A percentile compares a stretch with the other conserved stretches of the same genome.
Conservation (phyloP, 2,113 vertebrate genomes). For the Sclerurus mexicanus region DNA sequence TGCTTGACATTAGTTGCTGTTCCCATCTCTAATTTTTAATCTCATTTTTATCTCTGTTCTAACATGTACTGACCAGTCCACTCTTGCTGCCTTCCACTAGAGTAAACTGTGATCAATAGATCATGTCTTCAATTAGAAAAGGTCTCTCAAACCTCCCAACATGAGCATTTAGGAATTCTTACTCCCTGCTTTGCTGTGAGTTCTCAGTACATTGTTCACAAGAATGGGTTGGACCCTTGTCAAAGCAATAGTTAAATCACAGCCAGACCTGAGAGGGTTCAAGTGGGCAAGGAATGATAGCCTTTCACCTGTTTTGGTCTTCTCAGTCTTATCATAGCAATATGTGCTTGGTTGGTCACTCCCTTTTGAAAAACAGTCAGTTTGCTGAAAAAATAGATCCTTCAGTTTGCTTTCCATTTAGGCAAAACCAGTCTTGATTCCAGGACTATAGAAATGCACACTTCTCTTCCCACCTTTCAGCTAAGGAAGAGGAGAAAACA, state of each 20-base stretch:
- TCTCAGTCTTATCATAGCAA: not conserved
- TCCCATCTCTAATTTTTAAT: not conserved
- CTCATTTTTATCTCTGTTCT: not conserved
- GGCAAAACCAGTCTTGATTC: not conserved
- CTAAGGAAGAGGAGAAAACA: not conserved
- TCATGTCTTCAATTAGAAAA: not conserved
- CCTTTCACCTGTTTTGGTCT: not conserved
- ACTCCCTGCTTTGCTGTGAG: not conserved
- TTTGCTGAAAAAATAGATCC: not conserved
- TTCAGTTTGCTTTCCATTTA: not conserved
- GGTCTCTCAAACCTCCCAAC: not conserved
- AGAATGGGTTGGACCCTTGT: not conserved
- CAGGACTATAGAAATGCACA: not conserved
- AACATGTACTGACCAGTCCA: not conserved
- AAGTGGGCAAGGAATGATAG: not conserved
- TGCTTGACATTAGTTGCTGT: not conserved
- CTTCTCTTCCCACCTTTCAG: not conserved
- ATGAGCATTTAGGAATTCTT: not conserved
- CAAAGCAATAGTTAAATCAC: not conserved
- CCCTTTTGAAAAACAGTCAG: not conserved
- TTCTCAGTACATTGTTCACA: rapidly evolving
- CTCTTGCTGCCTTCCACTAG: not conserved
- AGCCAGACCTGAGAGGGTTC: not conserved
- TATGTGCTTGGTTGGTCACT: not conserved
- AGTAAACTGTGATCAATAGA: not conserved